Conservation (phyloP, 2,888 invertebrate genomes). For the Chaitophorus viminalis region DNA sequence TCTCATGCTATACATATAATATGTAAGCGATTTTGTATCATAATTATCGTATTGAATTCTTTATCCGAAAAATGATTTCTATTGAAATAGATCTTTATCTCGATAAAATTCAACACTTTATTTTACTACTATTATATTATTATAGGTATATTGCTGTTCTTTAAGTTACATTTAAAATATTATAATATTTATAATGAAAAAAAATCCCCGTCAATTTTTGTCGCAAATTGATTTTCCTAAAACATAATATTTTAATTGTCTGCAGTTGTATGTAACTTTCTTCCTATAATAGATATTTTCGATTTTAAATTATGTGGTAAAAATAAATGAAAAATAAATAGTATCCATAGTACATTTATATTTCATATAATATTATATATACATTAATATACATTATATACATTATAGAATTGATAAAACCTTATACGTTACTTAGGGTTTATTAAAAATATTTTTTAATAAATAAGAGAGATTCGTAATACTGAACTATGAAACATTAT, state of each 20-base stretch:
- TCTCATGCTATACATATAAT: neutral
- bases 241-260: slow-evolving; percentile 25
- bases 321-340: neutral
- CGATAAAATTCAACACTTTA: no score
- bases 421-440: slow-evolving; percentile 27
- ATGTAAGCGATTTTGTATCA: neutral
- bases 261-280: neutral
- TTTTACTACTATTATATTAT: neutral
- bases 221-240: neutral
- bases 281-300: neutral
- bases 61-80: neutral
- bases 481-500: slow-evolving; percentile 55
- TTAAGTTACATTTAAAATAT: slow-evolving; percentile 21
- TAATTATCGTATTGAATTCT: neutral
- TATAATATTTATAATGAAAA: no score
- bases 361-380: no score
- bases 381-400: neutral
- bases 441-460: neutral
- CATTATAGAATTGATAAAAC: neutral
- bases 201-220: neutral
- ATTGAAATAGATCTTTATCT: no score
- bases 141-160: neutral
- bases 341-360: neutral
- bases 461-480: slow-evolving; percentile 51
- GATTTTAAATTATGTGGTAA: neutral